phyloP scores from a whole-genome alignment of 2,797 vertebrate species.

The Delichon dasypus region DNA sequence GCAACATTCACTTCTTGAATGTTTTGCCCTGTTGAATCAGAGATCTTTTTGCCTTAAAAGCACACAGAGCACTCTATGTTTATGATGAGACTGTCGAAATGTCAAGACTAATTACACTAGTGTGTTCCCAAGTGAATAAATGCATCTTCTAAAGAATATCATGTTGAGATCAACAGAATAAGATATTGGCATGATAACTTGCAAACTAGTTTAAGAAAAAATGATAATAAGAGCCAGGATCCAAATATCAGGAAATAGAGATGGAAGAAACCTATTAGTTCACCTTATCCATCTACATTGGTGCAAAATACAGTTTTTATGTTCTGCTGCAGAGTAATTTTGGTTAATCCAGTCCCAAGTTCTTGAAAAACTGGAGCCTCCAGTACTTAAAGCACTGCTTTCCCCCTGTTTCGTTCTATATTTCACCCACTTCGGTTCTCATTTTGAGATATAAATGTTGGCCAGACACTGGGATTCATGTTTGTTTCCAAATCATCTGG shows the following conservation, averaged over 20 bases:
- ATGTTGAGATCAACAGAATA: constrained; percentile 45
- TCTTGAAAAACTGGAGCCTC: neutral
- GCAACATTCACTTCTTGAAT: constrained; percentile 52
- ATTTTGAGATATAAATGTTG: neutral
- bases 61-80: constrained; percentile 62
- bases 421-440: neutral
- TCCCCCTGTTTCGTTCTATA: neutral
- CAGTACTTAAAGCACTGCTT: neutral
- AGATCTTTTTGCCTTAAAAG: constrained; percentile 72
- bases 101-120: constrained; percentile 63
- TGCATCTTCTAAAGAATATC: constrained; percentile 53
- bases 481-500: neutral
- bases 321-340: neutral
- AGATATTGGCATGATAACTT: constrained; percentile 51
- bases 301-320: neutral
- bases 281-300: neutral
- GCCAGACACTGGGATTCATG: neutral
- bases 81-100: constrained; percentile 59
- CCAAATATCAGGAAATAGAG: constrained; percentile 11
- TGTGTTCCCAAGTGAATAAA: constrained; percentile 56
- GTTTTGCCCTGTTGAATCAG: constrained; percentile 32
- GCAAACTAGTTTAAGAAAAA: constrained; percentile 49
- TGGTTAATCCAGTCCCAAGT: neutral
- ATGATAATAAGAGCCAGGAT: constrained; percentile 36
- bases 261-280: neutral